phyloP scores from a whole-genome alignment of 2,113 vertebrate species.

The Centrocercus urophasianus region DNA sequence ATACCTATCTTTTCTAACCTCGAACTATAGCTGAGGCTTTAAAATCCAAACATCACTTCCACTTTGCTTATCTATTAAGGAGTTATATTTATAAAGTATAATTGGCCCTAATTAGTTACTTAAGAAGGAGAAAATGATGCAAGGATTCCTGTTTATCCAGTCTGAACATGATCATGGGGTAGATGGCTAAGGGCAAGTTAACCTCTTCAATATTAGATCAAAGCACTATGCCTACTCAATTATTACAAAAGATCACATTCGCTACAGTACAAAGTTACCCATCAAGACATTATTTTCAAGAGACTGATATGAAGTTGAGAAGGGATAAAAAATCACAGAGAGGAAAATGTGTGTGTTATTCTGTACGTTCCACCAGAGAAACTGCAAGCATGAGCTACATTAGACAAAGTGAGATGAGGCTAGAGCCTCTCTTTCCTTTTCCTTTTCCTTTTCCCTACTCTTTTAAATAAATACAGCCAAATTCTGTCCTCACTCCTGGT shows the following conservation, averaged over 20 bases:
- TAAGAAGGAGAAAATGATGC: constrained; percentile 19
- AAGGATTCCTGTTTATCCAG: constrained; percentile 49
- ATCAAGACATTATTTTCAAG: not conserved
- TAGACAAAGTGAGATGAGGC: not conserved
- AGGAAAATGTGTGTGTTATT: not conserved
- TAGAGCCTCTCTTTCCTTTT: not conserved
- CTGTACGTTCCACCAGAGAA: not conserved
- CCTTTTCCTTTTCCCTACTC: not conserved
- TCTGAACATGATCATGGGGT: not conserved
- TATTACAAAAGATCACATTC: not conserved
- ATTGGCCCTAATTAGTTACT: constrained; percentile 21
- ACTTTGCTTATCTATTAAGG: not conserved
- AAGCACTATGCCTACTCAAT: not conserved
- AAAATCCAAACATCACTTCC: not conserved
- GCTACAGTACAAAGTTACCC: not conserved
- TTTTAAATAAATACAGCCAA: not conserved
- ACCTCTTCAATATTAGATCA: not conserved
- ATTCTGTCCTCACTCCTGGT: not conserved
- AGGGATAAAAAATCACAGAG: not conserved
- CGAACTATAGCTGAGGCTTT: not conserved
- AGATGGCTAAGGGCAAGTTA: not conserved
- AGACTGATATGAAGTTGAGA: not conserved
- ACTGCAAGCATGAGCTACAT: not conserved
- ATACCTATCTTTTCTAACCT: not conserved
- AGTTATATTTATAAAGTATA: constrained; percentile 5